Evolutionary conservation across 1,140 invertebrate genomes (phyloP).

Genomic region (Drosophila athabasca): DNA sequence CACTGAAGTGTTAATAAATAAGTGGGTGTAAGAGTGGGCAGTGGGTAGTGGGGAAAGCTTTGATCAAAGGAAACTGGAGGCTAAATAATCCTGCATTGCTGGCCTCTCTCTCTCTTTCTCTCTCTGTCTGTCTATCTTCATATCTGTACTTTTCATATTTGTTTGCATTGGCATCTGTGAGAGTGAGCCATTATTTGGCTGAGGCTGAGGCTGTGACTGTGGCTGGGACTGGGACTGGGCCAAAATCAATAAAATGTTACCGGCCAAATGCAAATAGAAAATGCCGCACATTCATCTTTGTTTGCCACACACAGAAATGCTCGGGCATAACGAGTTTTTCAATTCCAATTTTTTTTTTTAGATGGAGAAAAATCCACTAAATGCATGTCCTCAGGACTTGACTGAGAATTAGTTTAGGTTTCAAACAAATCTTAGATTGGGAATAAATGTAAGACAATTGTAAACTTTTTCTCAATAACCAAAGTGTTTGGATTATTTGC

Average conservation of each 20-base stretch:
- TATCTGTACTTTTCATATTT: slow-evolving; percentile 22
- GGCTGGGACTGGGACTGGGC: not conserved
- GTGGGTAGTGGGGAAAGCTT: not conserved
- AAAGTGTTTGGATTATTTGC: no score
- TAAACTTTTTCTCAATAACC: no score
- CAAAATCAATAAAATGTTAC: slow-evolving; percentile 68
- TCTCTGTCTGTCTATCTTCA: no score
- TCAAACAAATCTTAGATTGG: not conserved
- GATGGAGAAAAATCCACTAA: slow-evolving; percentile 3
- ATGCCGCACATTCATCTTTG: slow-evolving; percentile 48
- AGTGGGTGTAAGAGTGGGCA: no score
- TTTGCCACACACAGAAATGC: slow-evolving; percentile 49
- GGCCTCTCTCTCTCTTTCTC: not conserved
- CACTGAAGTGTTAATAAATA: slow-evolving; percentile 61
- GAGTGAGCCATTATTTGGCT: slow-evolving; percentile 11
- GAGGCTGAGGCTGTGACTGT: no score
- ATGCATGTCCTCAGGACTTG: slow-evolving; percentile 26
- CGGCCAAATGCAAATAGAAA: slow-evolving; percentile 64
- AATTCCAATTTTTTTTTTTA: slow-evolving; percentile 34
- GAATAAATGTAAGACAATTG: no score
- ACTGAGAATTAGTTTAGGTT: slow-evolving; percentile 33
- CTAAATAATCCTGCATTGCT: not conserved
- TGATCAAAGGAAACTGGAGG: no score
- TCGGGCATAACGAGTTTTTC: slow-evolving; percentile 50
- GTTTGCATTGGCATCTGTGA: slow-evolving; percentile 21